These are phyloP conservation scores for Thunnus albacares DNA, from an alignment of 2,797 vertebrate genomes.

Conservation along the genomic window DNA sequence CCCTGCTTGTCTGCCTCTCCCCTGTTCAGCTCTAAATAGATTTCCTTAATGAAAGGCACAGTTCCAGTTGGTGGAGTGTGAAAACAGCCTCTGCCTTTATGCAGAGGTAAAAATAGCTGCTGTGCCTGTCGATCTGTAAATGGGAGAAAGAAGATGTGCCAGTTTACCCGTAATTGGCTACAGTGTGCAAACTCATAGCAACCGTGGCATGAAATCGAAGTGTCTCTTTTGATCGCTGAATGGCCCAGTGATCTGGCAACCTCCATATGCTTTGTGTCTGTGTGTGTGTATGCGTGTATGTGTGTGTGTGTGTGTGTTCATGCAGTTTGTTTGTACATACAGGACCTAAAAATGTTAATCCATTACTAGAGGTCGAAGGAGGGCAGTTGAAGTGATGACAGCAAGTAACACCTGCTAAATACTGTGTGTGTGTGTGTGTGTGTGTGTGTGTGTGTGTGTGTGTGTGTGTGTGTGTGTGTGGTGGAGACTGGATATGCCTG, in stretches of 20 bases:
- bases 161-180: conserved; percentile 67
- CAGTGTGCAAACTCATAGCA: conserved; percentile 47
- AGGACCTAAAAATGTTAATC: conserved; percentile 44
- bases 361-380: conserved; percentile 41
- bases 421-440: background rate
- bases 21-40: conserved; percentile 78
- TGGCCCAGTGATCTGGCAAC: conserved; percentile 17
- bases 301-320: conserved; percentile 4
- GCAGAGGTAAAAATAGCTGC: conserved; percentile 80
- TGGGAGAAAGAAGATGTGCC: conserved; percentile 56
- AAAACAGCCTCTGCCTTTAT: conserved; percentile 77
- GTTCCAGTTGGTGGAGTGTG: conserved; percentile 81
- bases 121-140: conserved; percentile 71
- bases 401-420: conserved; percentile 17
- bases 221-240: conserved; percentile 39
- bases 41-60: conserved; percentile 80
- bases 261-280: conserved; percentile 26
- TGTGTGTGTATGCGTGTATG: conserved; percentile 18
- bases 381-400: conserved; percentile 29
- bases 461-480: too few relatives aligned
- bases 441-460: background rate
- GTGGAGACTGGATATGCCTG: too few relatives aligned
- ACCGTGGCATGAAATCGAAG: conserved; percentile 51
- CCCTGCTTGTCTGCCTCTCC: conserved; percentile 37
- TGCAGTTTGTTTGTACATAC: conserved; percentile 28